A percentile compares a stretch with the other conserved stretches of the same genome.
phyloP scores from a whole-genome alignment of 1,140 invertebrate species.

The Thaumatotibia leucotreta region DNA sequence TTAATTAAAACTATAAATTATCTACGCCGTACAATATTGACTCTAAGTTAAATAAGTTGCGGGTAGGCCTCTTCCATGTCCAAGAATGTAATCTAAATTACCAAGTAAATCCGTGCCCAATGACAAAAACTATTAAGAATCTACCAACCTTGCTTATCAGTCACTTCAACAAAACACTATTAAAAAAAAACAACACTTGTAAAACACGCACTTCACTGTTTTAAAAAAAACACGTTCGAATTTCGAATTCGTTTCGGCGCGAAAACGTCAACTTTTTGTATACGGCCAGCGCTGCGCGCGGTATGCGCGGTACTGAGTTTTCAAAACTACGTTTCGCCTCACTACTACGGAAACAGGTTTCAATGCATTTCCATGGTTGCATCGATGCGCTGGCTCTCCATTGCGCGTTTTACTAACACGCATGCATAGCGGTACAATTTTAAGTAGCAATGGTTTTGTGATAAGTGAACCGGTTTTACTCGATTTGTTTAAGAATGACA shows the following conservation, averaged over 20 bases:
- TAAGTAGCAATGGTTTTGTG: neutral
- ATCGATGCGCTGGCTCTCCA: neutral
- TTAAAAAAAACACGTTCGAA: conserved; percentile 14
- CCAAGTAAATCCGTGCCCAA: conserved; percentile 23
- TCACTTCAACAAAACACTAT: conserved; percentile 16
- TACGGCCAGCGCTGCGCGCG: conserved; percentile 32
- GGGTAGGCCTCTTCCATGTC: neutral
- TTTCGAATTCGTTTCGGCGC: conserved; percentile 35
- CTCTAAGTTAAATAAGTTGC: neutral
- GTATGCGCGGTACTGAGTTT: conserved; percentile 13
- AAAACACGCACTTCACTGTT: neutral
- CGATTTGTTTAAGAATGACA: neutral
- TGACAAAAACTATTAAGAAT: conserved; percentile 37
- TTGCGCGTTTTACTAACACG: neutral
- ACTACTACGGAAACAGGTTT: neutral
- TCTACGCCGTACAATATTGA: neutral
- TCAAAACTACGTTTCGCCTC: neutral
- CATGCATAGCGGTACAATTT: neutral
- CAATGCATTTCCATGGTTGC: neutral
- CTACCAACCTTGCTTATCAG: conserved; percentile 36
- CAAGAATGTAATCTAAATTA: conserved; percentile 39
- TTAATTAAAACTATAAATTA: neutral
- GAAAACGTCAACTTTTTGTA: conserved; percentile 26
- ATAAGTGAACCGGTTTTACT: neutral
- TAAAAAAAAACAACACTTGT: neutral